phyloP scores from a whole-genome alignment of 2,888 invertebrate genomes.

The Zaprionus lineosus region DNA sequence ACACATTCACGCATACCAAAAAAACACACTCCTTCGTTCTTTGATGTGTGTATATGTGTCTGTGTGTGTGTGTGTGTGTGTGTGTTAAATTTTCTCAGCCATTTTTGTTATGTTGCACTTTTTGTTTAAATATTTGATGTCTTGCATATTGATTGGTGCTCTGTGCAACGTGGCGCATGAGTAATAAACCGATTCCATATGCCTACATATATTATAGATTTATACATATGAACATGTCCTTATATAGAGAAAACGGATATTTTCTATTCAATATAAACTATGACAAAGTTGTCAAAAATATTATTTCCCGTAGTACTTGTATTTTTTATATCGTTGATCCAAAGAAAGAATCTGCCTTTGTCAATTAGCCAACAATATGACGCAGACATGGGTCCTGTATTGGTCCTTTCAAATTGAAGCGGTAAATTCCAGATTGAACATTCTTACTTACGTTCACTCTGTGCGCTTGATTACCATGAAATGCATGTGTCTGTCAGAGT shows the following conservation, averaged over 20 bases:
- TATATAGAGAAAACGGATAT: slow-evolving; percentile 1
- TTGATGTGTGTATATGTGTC: slow-evolving; percentile 25
- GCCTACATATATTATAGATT: slow-evolving; percentile 11
- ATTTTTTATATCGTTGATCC: too few species aligned
- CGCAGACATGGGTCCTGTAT: too few species aligned
- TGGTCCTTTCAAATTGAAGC: too few species aligned
- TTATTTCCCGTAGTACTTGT: too few species aligned
- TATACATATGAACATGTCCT: not conserved
- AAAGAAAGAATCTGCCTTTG: too few species aligned
- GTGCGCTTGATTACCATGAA: too few species aligned
- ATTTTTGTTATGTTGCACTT: slow-evolving; percentile 78
- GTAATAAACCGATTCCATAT: slow-evolving; percentile 58
- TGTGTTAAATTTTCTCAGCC: slow-evolving; percentile 65
- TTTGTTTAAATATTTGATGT: slow-evolving; percentile 75
- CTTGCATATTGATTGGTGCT: slow-evolving; percentile 77
- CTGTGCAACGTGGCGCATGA: slow-evolving; percentile 71
- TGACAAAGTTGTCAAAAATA: too few species aligned
- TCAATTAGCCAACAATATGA: too few species aligned
- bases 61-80: slow-evolving; percentile 5
- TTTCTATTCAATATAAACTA: too few species aligned
- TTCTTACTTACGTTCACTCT: too few species aligned
- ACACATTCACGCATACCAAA: slow-evolving; percentile 8
- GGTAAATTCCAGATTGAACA: too few species aligned
- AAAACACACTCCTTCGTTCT: slow-evolving; percentile 8
- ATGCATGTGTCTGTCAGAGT: slow-evolving; percentile 2